Base-by-base conservation (phyloP, 2,888 invertebrate species). In the Rosalia funebris region DNA sequence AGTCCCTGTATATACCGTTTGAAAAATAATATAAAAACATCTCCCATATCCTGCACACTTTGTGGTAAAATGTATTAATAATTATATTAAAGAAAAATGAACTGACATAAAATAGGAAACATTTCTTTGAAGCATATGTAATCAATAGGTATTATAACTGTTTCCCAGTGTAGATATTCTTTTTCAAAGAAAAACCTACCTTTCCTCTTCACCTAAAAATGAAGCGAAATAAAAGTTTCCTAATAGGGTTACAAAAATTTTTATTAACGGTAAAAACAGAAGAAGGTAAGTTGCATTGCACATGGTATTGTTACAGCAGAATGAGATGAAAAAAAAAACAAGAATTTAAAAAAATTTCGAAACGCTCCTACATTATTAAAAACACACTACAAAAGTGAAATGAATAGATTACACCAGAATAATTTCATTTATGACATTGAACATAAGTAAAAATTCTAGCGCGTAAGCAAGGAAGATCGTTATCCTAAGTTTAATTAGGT, bases 401-500 rank as follows among this genome's bases (percentile, higher is more conserved):
- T 32, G 42, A n/a, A 4, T 31, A 31, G 16, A 47, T 34, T 60
- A 46, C 46, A 58, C 60, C 57, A 60, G 65, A 63, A 68, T 70
- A 61, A 62, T 62, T 66, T 56, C 48, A 64, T 60, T 69, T 69
- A 70, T 67, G 68, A 48, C 36, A 32, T 62, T 42, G 3, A 54
- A 56, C 70, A 70, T 71, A 71, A 69, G 60, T 67, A 66, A 66
- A 59, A 58, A 69, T 69, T 68, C 69, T 62, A 62, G 63, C 52
- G 11, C 11, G 19, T 41, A 55, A 44, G 39, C 60, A 34, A 11
- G 50, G 20, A 57, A 52, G 47, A 56, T 55, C 45, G 37, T 41
- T 16, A 48, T 46, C 34, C 60, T 59, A 60, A 62, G 60, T 34
- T 54, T 54, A 54, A 59, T 53, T 58, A 55, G 55, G 53, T 59